Base-by-base conservation (phyloP, 2,888 invertebrate genomes). In the Sphaeridia pumilis region DNA sequence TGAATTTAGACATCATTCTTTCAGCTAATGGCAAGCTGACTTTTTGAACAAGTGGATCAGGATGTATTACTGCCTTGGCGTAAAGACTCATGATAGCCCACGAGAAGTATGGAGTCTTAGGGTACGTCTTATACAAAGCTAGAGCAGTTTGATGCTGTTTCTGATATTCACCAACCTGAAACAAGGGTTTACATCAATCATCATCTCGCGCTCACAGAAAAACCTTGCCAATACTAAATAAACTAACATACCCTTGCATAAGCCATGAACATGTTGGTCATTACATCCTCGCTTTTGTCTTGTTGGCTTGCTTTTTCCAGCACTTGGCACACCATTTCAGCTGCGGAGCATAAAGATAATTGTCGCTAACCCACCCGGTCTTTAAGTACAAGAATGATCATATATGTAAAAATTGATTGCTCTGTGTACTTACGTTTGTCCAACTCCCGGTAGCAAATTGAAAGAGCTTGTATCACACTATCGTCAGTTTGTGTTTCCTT, bases 31-130 rank as follows among this genome's bases (percentile, higher is more conserved):
- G 81, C 27, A 94, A 76, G 25, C 86, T 80, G 60, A 95, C 78
- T 58, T 78, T 79, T 63, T 72, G 72, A 1, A 77, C 75, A 35
- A 78, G 67, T 44, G 71, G 59, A 72, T 65, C 63, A 4, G 49
- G 21, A 14, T 45, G 46, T 36, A 27, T 44, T 42, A 58, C 51
- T 14, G 49, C 50, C 36, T 62, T 62, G 0, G 54, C 44, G 22
- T 95, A 83, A 64, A 92, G 81, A 69, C 94, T 94, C 87, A 95
- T 94, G 10, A 97, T 85, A 21, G 89, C 87, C 98, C 97, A 98
- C 70, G 92, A 94, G 70, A 93, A 94, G 70, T 97, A 97, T 0
- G 93, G 93, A 70, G 89, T 90, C 70, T 94, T 94, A 2, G 88
- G 85, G 66, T 84, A 84, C 52, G 87, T 75, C 74, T 92, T 94